phyloP scores from a whole-genome alignment of 1,140 invertebrate genomes.

The Aleiodes sp. region DNA sequence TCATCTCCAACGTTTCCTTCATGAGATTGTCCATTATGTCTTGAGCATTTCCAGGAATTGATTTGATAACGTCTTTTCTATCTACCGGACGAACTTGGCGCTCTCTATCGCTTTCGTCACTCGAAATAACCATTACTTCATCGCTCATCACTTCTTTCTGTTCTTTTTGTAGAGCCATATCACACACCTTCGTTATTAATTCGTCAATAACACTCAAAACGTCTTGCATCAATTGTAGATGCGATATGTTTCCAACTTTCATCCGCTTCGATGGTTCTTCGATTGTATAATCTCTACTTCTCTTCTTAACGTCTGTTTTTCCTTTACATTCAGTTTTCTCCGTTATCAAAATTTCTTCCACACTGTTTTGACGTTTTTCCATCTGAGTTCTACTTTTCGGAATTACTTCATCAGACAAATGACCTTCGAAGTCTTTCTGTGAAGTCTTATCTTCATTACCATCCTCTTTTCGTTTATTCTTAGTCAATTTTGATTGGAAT shows the following conservation, averaged over 20 bases:
- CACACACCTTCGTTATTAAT: slow-evolving; percentile 60
- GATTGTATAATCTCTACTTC: slow-evolving; percentile 36
- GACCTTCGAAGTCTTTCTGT: background rate
- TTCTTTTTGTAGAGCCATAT: slow-evolving; percentile 38
- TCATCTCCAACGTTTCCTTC: slow-evolving; percentile 61
- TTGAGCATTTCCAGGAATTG: slow-evolving; percentile 54
- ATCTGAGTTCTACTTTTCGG: slow-evolving; percentile 26
- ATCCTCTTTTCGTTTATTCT: slow-evolving; percentile 44
- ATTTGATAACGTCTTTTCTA: slow-evolving; percentile 29
- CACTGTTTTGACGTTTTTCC: slow-evolving; percentile 43
- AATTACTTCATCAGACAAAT: background rate
- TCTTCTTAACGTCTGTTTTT: slow-evolving; percentile 45
- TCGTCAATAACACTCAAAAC: slow-evolving; percentile 61
- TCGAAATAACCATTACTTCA: slow-evolving; percentile 55
- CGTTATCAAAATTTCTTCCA: slow-evolving; percentile 45
- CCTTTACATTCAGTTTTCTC: slow-evolving; percentile 39
- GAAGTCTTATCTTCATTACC: slow-evolving; percentile 23
- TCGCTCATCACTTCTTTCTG: slow-evolving; percentile 36
- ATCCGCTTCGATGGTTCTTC: slow-evolving; percentile 49
- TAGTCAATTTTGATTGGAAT: slow-evolving; percentile 58
- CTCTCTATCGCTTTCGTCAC: slow-evolving; percentile 56
- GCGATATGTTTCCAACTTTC: slow-evolving; percentile 55
- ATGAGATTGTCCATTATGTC: slow-evolving; percentile 65
- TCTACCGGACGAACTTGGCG: slow-evolving; percentile 24
- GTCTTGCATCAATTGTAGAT: slow-evolving; percentile 62